Conservation (phyloP, 2,888 invertebrate species). For the Saturnia japonica region DNA sequence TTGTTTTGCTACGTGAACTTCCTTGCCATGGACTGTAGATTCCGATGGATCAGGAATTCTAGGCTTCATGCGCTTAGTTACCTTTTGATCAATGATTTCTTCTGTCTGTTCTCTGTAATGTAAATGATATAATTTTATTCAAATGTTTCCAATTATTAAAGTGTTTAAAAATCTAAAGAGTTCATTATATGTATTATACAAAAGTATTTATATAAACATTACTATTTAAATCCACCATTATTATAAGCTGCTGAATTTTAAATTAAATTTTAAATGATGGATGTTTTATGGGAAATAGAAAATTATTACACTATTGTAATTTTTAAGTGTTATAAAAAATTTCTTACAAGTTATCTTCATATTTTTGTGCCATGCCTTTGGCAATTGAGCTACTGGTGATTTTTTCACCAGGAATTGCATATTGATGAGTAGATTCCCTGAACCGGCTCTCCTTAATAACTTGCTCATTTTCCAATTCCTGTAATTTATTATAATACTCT, state of each 20-base stretch:
- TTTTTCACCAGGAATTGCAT: conserved; percentile 92
- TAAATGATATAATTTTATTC: conserved; percentile 16
- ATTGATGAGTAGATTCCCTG: conserved; percentile 90
- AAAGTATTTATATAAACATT: not conserved
- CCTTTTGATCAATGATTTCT: conserved; percentile 73
- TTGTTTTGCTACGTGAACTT: conserved; percentile 92
- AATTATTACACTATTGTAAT: not conserved
- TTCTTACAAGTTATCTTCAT: conserved; percentile 92
- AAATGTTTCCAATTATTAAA: not conserved
- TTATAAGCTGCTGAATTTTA: not conserved
- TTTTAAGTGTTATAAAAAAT: conserved; percentile 14
- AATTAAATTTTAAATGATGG: not conserved
- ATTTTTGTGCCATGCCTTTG: conserved; percentile 93
- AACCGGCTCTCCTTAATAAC: conserved; percentile 90
- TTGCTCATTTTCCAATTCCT: conserved; percentile 92
- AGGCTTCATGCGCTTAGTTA: conserved; percentile 77
- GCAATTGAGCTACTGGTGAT: conserved; percentile 88
- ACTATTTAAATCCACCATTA: not conserved
- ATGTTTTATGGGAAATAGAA: not conserved
- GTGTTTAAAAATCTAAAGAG: not conserved
- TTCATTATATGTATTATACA: not conserved
- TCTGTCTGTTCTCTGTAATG: conserved; percentile 83
- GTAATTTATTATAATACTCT: conserved; percentile 91
- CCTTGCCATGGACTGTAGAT: conserved; percentile 93
- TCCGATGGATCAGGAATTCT: conserved; percentile 89